Evolutionary conservation across 30 jellyfish, hydroid and myxozoan genomes (phyloP).

Genomic region (Sanderia malayensis): DNA sequence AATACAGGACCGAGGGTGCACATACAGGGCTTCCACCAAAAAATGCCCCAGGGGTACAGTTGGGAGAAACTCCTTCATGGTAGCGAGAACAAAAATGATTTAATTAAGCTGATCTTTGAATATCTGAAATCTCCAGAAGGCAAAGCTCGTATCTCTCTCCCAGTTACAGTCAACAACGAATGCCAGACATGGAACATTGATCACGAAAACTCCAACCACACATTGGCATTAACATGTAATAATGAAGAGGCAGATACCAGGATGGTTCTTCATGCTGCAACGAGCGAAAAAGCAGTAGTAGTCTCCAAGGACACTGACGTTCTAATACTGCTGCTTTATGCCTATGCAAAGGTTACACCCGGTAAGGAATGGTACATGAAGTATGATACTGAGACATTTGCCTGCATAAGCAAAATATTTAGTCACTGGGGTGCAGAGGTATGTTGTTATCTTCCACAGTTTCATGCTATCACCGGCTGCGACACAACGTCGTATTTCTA

Average conservation of each 20-base stretch:
- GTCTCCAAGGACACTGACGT: not conserved
- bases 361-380: not conserved
- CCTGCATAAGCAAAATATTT: not conserved
- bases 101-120: not conserved
- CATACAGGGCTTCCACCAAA: conserved; percentile 6
- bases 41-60: not conserved
- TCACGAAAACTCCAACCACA: not conserved
- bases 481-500: not conserved
- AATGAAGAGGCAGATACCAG: conserved; percentile 1
- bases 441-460: not conserved
- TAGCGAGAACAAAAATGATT: conserved; percentile 3
- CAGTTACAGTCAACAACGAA: not conserved
- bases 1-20: not conserved
- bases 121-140: not conserved
- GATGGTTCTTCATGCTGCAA: not conserved
- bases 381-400: not conserved
- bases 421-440: not conserved
- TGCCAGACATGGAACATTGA: not conserved
- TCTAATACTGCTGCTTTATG: not conserved
- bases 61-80: not conserved
- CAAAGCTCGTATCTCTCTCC: not conserved
- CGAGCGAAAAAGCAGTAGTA: not conserved
- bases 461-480: not conserved
- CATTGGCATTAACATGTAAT: not conserved
- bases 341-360: not conserved